Evolutionary conservation across 1,140 invertebrate species (phyloP), one percentile per base, ranked within the genome.

Genomic region (Drosophila lowei): DNA sequence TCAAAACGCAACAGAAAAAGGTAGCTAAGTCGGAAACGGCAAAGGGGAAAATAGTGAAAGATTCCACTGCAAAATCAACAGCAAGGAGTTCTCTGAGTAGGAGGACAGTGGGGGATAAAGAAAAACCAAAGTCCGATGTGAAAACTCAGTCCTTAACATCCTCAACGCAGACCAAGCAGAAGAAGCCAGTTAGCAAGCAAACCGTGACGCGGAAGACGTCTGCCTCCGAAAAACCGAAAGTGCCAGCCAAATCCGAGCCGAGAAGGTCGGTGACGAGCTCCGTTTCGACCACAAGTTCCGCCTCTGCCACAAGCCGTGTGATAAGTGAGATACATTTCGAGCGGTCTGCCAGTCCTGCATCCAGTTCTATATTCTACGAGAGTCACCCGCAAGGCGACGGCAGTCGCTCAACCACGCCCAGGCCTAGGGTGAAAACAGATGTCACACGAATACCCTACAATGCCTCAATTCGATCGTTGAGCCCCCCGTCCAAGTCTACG

Each of bases 351-450:
- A 88, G 83, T 44, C 84, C 83, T n/a, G 84, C 83, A 6, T 76
- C 83, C 1, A 88, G 84, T 66, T 88, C 83, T n/a, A 88, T 88
- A 72, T 88, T 88, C 59, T 88, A 88, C n/a, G 83, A 88, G 46
- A 88, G 78, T 21, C 77, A 85, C 46, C 63, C 76, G n/a, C 81
- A 88, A 42, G 76, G 83, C 8, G 88, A 90, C 8, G 72, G 52
- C 25, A 90, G 89, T 48, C 78, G 89, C 1, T 76, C 84, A 3
- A 84, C 89, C 8, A 90, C 89, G 7, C 80, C 89, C 2, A 77
- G 80, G 23, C 89, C 89, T 0, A 73, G 89, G 47, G 79, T 86
- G 15, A 84, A 89, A 25, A 90, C 89, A 23, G 89, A 90, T 65
- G 85, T 90, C 6, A 90, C 89, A 0, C 65, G 34, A 59, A 86